Evolutionary conservation across 1,140 invertebrate species (phyloP).

Genomic region (Cyphomyrmex costatus): DNA sequence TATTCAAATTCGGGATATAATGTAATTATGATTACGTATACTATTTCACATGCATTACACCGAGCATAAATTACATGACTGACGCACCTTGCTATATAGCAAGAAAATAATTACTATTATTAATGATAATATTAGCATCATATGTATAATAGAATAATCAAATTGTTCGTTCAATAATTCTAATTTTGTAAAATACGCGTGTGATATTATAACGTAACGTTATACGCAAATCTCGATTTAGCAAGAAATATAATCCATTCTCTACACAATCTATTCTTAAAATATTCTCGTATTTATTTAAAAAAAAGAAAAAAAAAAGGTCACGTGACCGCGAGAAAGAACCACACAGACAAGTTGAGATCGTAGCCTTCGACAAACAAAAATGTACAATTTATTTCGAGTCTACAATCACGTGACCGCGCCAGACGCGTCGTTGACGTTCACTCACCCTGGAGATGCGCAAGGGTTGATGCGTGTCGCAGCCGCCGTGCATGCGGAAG

Average conservation of each 20-base stretch:
- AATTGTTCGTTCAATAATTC: constrained; percentile 9
- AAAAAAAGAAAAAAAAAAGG: not conserved
- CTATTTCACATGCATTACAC: not conserved
- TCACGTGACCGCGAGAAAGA: not conserved
- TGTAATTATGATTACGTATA: constrained; percentile 32
- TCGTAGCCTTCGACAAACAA: not conserved
- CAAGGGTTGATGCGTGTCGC: constrained; percentile 91
- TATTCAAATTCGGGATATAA: constrained; percentile 34
- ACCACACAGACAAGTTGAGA: not conserved
- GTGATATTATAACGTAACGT: not conserved
- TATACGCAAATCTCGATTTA: not conserved
- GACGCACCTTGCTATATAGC: not conserved
- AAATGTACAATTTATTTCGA: not conserved
- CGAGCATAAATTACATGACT: constrained; percentile 21
- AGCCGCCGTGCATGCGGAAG: constrained; percentile 94
- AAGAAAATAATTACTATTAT: constrained; percentile 2
- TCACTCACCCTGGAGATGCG: constrained; percentile 93
- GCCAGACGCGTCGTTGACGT: not conserved
- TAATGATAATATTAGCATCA: constrained; percentile 32
- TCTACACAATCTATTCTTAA: not conserved
- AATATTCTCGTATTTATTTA: not conserved
- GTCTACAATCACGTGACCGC: not conserved
- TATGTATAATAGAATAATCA: too few relatives aligned
- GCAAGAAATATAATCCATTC: not conserved
- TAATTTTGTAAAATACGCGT: not conserved